These are phyloP conservation scores for Cephalotes varians DNA, from an alignment of 2,888 invertebrate genomes.

Conservation along the genomic window DNA sequence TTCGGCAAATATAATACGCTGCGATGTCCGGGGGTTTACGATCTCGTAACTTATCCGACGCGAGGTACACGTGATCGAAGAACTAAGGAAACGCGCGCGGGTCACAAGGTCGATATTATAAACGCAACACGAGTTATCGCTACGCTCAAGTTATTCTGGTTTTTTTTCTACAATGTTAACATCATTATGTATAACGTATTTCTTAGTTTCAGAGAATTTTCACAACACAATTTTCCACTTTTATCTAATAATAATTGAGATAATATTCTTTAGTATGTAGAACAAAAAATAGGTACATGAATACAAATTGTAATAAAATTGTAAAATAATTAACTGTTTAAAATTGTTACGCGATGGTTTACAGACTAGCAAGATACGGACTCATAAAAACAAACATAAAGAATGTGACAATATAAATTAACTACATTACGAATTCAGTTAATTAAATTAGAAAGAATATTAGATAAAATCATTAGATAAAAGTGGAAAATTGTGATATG, in stretches of 20 bases:
- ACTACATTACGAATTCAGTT: neutral
- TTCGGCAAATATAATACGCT: conserved; percentile 6
- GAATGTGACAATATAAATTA: conserved; percentile 5
- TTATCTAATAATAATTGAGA: neutral
- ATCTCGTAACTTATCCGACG: conserved; percentile 14
- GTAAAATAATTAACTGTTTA: neutral
- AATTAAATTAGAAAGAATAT: neutral
- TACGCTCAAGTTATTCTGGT: conserved; percentile 5
- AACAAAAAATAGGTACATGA: neutral
- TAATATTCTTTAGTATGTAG: neutral
- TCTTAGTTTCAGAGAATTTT: neutral
- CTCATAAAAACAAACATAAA: neutral
- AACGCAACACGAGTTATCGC: conserved; percentile 15
- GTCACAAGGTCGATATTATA: conserved; percentile 24
- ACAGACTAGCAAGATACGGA: neutral
- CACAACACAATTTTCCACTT: neutral
- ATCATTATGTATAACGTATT: neutral
- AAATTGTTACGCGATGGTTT: neutral
- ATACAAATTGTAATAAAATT: neutral
- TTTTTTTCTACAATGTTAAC: neutral
- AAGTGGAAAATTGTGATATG: too few species aligned
- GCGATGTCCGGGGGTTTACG: conserved; percentile 10
- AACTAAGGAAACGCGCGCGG: neutral
- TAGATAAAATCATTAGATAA: too few species aligned
- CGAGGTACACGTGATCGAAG: neutral